Evolutionary conservation across 2,113 vertebrate species (phyloP), one percentile per base, ranked within the genome.

Genomic region (Columba livia): DNA sequence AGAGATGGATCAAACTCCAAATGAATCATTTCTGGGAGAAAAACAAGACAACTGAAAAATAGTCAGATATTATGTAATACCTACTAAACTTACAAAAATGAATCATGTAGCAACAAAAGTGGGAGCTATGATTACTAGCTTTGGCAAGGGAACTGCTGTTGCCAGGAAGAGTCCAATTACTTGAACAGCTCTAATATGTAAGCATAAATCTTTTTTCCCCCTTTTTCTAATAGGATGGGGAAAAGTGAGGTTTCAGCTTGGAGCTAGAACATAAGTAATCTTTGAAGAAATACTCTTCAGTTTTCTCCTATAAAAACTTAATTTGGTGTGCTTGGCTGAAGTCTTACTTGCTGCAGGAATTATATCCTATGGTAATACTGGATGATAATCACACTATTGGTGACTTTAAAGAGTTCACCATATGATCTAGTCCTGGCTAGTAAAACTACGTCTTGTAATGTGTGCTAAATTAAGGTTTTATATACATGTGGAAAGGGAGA

Each of bases 301-400:
- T 91, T 95, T 89, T 91, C 38, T 85, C 56, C n/a, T 62, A 71
- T 80, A 51, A 95, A 89, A 89, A 42, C 47, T 78, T 90, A 67
- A 91, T 93, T 96, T 82, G 67, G 5, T 91, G 56, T 88, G 38
- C 71, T 60, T 48, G 64, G 34, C 67, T 90, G 48, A 93, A 82
- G 44, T 79, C 72, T 54, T 85, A 82, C 62, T 36, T 82, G 81
- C 50, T 11, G 17, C 62, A 73, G 65, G 40, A 93, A 38, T 77
- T 11, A 34, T 90, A 78, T 79, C 58, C 67, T 87, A 1, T 73
- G 47, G 25, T 92, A 66, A 57, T 75, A 48, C 2, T 83, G 51
- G 77, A 58, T 85, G 44, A 42, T 82, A 74, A 70, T 94, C 74
- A 78, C 16, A 32, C 31, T 80, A 4, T 42, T 84, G 29, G 81